Evolutionary conservation across 2,888 invertebrate genomes (phyloP).

Genomic region (Melieria crassipennis): DNA sequence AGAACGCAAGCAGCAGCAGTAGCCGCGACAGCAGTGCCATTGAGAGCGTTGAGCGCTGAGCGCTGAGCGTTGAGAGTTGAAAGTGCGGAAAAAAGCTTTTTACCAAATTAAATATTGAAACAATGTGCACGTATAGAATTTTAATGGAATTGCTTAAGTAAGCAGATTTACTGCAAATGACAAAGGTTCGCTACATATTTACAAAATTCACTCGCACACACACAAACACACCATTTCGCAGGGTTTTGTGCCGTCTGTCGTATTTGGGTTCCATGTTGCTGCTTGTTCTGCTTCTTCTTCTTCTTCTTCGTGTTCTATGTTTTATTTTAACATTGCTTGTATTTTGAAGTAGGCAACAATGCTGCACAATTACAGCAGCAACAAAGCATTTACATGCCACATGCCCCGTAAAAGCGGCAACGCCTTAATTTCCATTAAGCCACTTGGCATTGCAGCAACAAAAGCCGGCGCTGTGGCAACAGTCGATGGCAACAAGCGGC

Average conservation of each 20-base stretch:
- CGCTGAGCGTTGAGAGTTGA: constrained; percentile 11
- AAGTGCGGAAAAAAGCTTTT: constrained; percentile 50
- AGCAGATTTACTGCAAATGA: constrained; percentile 44
- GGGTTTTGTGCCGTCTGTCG: background rate
- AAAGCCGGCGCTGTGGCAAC: background rate
- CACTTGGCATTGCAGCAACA: constrained; percentile 31
- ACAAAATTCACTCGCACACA: background rate
- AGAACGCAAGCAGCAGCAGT: background rate
- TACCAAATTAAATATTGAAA: constrained; percentile 59
- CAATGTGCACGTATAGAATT: constrained; percentile 59
- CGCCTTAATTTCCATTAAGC: constrained; percentile 49
- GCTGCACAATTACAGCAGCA: constrained; percentile 6
- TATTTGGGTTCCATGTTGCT: background rate
- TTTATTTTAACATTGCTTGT: background rate
- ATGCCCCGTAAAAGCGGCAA: constrained; percentile 19
- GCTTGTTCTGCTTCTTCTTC: background rate
- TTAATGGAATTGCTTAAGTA: constrained; percentile 54
- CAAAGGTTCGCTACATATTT: constrained; percentile 15
- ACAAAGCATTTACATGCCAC: constrained; percentile 19
- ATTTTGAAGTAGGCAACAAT: background rate
- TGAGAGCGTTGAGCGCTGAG: background rate
- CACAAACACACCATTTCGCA: constrained; percentile 17
- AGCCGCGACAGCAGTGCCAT: background rate
- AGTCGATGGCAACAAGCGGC: background rate
- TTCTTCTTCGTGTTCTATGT: background rate